Percentiles rank a stretch among this genome's conserved stretches.
phyloP scores from a whole-genome alignment of 2,797 vertebrate species.

The Masticophis lateralis region DNA sequence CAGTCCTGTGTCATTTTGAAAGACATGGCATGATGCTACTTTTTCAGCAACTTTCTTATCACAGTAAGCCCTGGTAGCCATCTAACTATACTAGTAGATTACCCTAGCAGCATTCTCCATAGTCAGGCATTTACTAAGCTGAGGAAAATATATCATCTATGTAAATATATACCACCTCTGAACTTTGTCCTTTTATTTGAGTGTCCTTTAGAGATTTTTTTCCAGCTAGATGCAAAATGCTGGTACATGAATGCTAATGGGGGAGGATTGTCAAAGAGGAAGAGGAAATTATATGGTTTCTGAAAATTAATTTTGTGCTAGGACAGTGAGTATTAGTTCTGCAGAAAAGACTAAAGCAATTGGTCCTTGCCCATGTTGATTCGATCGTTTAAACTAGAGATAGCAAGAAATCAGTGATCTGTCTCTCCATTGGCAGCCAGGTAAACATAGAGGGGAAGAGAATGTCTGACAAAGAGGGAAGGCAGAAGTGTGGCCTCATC shows the following conservation, averaged over 20 bases:
- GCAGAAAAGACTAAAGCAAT: background rate
- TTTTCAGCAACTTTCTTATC: background rate
- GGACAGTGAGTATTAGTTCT: background rate
- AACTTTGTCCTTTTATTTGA: background rate
- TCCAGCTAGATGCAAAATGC: background rate
- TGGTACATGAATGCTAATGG: background rate
- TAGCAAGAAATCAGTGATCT: background rate
- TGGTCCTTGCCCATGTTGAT: background rate
- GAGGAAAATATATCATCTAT: background rate
- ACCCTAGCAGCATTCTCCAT: background rate
- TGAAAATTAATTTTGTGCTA: background rate
- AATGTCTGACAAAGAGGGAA: background rate
- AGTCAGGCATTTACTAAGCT: background rate
- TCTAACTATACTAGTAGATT: background rate
- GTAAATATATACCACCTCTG: background rate
- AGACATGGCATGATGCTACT: background rate
- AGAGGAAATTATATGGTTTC: background rate
- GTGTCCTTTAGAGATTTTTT: background rate
- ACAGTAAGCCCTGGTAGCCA: background rate
- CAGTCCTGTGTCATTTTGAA: background rate
- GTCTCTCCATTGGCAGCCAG: background rate
- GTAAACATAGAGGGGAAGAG: background rate
- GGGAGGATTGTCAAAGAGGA: background rate
- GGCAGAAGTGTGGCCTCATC: background rate
- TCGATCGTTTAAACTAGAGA: background rate